Base-by-base conservation (phyloP, 2,797 vertebrate species). In the Sarcoramphus papa region DNA sequence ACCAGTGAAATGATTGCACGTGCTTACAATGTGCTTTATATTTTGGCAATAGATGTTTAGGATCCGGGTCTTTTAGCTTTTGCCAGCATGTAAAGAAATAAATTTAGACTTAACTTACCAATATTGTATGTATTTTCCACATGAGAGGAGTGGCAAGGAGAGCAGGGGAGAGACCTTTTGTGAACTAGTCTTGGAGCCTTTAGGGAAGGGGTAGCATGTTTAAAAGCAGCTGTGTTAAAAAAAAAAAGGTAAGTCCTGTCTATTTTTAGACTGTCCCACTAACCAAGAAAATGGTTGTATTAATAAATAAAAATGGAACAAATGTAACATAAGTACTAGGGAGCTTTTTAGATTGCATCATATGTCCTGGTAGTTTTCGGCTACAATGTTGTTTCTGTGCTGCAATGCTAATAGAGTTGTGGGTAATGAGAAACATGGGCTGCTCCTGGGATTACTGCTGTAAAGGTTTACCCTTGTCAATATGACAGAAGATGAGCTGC, bases 41-140 rank as follows among this genome's bases (percentile, higher is more conserved):
- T 94, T 97, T 97, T 95, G 90, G 86, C 83, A 93, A 73, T 90
- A 72, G 51, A 87, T 87, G 30, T 92, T 97, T 97, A 80, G 74
- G 35, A 54, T 63, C 37, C 7, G 59, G 50, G 70, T 74, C 93
- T 97, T 96, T 95, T 12, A 92, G 59, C 47, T 92, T 95, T 96
- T 93, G 60, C 95, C 91, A 95, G 27, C 37, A 19, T 4, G 2
- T 91, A 72, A 76, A 92, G 60, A 67, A 95, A 95, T 92, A 67
- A 60, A 30, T 75, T 50, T 59, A 59, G 41, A 33, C 24, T 67
- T 77, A 74, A 91, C 68, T 95, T 93, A 53, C 73, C 53, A 70
- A 73, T 65, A 87, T 73, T 94, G 18, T 30, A 5, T 80, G 51
- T 67, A 12, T 95, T 96, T 96, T 77, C 78, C 37, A 28, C 28